These are phyloP conservation scores for Drosophila hydei DNA, from an alignment of 1,140 invertebrate genomes.

Conservation along the genomic window DNA sequence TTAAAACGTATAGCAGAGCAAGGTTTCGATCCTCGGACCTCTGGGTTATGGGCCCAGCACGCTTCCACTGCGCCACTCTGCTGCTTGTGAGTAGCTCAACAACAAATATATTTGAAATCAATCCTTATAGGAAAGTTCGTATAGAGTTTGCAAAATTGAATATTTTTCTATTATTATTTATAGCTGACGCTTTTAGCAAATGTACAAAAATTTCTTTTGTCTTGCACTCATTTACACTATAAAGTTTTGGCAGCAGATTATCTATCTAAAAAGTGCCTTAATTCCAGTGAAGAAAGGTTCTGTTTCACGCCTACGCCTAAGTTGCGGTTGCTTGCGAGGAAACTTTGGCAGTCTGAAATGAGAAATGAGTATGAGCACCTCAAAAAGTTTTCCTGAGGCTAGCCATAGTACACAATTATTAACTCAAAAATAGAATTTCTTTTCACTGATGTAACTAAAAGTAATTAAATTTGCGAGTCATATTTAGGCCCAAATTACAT, in stretches of 20 bases:
- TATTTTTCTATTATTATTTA: neutral
- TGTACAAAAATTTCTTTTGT: neutral
- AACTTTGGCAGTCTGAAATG: neutral
- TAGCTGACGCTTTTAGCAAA: neutral
- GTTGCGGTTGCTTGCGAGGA: neutral
- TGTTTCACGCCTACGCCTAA: neutral
- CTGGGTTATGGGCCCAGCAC: constrained; percentile 99
- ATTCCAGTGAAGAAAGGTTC: neutral
- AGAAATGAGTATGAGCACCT: neutral
- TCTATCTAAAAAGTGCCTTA: neutral
- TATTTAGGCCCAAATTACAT: neutral
- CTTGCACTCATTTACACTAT: neutral
- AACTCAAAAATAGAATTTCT: neutral
- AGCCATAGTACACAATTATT: constrained; percentile 2
- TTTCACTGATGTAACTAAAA: neutral
- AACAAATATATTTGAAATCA: too few relatives aligned
- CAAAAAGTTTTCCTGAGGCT: too few relatives aligned
- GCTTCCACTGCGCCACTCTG: constrained; percentile 99
- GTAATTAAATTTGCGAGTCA: constrained; percentile 12
- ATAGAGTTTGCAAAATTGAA: too few relatives aligned
- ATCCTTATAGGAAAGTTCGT: too few relatives aligned
- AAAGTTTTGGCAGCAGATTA: neutral
- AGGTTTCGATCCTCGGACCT: constrained; percentile 98
- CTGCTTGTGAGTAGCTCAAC: constrained; percentile 71
- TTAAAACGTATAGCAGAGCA: constrained; percentile 88